A percentile compares a stretch with the other conserved stretches of the same genome.
phyloP scores from a whole-genome alignment of 1,140 invertebrate genomes.

The Drosophila sucinea region DNA sequence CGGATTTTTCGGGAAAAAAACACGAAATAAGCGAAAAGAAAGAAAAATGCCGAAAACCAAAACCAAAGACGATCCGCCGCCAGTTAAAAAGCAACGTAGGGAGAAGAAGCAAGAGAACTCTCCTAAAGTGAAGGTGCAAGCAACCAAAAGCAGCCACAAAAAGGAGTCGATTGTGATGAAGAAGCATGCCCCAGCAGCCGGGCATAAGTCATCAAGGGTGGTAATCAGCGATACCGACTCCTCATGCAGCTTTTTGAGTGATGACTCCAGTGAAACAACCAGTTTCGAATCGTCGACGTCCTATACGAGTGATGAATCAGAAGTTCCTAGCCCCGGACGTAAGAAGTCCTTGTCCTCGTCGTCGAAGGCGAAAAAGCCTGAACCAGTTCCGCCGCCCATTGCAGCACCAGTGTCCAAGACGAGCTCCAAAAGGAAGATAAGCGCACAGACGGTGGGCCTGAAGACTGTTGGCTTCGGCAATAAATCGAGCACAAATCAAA shows the following conservation, averaged over 20 bases:
- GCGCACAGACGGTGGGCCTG: background rate
- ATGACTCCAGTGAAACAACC: background rate
- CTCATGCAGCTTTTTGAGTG: background rate
- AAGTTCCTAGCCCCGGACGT: background rate
- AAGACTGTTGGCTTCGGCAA: background rate
- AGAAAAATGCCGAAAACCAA: conserved; percentile 21
- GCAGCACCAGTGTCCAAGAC: background rate
- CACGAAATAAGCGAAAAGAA: background rate
- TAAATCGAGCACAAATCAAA: background rate
- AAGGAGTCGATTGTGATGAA: background rate
- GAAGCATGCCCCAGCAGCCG: background rate
- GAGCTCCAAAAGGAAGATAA: background rate
- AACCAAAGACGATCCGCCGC: background rate
- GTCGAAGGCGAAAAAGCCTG: background rate
- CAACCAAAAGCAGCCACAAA: background rate
- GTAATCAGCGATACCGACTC: background rate
- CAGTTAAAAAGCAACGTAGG: background rate
- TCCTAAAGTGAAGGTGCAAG: background rate
- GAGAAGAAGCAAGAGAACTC: conserved; percentile 3
- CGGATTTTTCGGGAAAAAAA: background rate
- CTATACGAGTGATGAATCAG: background rate
- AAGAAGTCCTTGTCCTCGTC: background rate
- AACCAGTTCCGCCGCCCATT: background rate
- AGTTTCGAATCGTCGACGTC: background rate
- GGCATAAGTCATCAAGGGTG: background rate